Evolutionary conservation across 30 jellyfish, hydroid and myxozoan species (phyloP).

Genomic region (Aurelia aurita): DNA sequence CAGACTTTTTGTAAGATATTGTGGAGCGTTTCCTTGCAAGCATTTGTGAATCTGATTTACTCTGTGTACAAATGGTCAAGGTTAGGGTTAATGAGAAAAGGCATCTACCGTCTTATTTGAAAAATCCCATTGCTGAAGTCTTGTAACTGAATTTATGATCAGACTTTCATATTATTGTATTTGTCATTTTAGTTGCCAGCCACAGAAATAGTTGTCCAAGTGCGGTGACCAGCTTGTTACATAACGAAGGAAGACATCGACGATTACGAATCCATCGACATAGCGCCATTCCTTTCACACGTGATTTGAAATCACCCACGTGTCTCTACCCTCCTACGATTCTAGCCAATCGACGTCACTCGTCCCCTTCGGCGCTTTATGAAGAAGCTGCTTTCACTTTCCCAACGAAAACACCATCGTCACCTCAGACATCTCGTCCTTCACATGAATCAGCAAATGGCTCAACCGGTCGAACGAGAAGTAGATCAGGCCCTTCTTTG

Average conservation of each 20-base stretch:
- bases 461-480: constrained; percentile 3
- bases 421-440: constrained; percentile 29
- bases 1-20: no score
- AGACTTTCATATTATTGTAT: background rate
- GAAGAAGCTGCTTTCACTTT: constrained; percentile 66
- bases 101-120: no score
- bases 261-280: constrained; percentile 60
- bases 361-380: constrained; percentile 74
- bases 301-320: constrained; percentile 70
- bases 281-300: constrained; percentile 47
- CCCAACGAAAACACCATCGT: constrained; percentile 18
- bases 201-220: constrained; percentile 77
- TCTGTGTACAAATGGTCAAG: no score
- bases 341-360: constrained; percentile 70
- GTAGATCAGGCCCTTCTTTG: constrained; percentile 51
- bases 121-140: no score
- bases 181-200: constrained; percentile 30
- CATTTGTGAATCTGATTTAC: no score
- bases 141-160: no score
- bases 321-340: constrained; percentile 68
- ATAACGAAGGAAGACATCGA: constrained; percentile 34
- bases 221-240: constrained; percentile 24
- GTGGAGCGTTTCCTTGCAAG: no score
- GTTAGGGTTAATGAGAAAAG: no score
- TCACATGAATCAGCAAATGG: background rate